Conservation (phyloP, 2,888 invertebrate genomes). For the Helicoverpa assulta region DNA sequence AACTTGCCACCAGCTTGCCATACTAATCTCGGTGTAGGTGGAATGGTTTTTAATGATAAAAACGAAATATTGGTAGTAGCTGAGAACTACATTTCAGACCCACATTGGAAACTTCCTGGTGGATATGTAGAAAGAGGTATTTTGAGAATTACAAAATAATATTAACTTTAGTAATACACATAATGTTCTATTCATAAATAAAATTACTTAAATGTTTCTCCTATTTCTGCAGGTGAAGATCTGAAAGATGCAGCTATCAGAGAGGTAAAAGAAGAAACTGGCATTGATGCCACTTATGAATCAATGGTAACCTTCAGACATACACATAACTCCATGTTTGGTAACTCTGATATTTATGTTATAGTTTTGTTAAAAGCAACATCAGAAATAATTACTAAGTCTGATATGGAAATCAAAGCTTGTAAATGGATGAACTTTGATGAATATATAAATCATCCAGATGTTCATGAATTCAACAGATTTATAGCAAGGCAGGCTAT, state of each 20-base stretch:
- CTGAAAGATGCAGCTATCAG: conserved; percentile 95
- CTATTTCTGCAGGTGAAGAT: conserved; percentile 92
- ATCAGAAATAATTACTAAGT: conserved; percentile 91
- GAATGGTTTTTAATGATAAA: conserved; percentile 94
- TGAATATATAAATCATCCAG: conserved; percentile 92
- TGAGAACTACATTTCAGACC: conserved; percentile 91
- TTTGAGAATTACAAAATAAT: background rate
- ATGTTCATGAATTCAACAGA: conserved; percentile 93
- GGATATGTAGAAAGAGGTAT: conserved; percentile 96
- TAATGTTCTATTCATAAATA: background rate
- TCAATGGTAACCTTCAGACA: conserved; percentile 95
- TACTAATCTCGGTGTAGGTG: conserved; percentile 95
- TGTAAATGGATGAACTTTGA: conserved; percentile 95
- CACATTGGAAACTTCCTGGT: conserved; percentile 97
- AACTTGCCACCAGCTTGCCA: conserved; percentile 95
- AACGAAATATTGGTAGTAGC: conserved; percentile 95
- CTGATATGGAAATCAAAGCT: conserved; percentile 94
- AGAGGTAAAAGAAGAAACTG: conserved; percentile 98
- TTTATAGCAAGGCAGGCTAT: conserved; percentile 92
- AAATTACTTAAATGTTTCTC: background rate
- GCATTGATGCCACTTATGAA: conserved; percentile 93
- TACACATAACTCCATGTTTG: conserved; percentile 93
- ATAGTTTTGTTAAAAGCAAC: conserved; percentile 93
- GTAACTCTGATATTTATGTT: conserved; percentile 96
- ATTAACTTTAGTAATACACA: background rate